Percentiles rank a stretch among this genome's conserved stretches.
These are phyloP conservation scores for Cepaea hortensis DNA, from an alignment of 2,888 invertebrate genomes.

Conservation along the genomic window DNA sequence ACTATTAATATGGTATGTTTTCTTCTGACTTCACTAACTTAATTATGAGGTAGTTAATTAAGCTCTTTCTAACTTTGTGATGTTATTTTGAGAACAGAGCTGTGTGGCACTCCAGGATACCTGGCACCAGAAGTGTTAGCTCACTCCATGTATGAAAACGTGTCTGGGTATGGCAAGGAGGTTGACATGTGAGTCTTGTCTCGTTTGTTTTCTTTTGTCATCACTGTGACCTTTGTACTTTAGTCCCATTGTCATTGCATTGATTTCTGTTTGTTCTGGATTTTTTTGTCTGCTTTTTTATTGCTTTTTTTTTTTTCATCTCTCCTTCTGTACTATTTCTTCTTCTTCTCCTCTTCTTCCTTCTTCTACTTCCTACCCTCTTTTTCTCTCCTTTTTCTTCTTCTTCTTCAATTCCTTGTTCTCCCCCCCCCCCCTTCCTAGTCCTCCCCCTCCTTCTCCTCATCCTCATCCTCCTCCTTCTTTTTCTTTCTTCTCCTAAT, in stretches of 20 bases:
- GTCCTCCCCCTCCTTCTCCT: no score
- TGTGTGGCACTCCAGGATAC: slow-evolving; percentile 93
- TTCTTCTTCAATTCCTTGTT: no score
- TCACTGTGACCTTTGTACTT: background rate
- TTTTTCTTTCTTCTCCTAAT: no score
- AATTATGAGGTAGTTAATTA: no score
- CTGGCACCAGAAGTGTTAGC: slow-evolving; percentile 90
- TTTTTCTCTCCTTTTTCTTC: no score
- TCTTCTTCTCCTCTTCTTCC: background rate
- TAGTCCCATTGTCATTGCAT: background rate
- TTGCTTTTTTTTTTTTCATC: background rate
- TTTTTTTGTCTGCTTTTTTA: background rate
- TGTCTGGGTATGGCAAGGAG: slow-evolving; percentile 92
- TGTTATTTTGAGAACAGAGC: slow-evolving; percentile 80
- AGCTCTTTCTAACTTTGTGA: no score
- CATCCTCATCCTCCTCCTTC: no score
- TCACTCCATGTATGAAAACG: slow-evolving; percentile 83
- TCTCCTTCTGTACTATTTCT: background rate
- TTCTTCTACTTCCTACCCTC: no score
- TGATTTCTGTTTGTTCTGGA: background rate
- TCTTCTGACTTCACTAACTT: no score
- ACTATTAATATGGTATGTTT: no score
- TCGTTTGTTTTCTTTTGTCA: background rate
- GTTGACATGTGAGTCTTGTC: slow-evolving; percentile 87
- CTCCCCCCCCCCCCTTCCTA: no score